phyloP scores from a whole-genome alignment of 2,888 invertebrate species.

The Anaspis maculata region DNA sequence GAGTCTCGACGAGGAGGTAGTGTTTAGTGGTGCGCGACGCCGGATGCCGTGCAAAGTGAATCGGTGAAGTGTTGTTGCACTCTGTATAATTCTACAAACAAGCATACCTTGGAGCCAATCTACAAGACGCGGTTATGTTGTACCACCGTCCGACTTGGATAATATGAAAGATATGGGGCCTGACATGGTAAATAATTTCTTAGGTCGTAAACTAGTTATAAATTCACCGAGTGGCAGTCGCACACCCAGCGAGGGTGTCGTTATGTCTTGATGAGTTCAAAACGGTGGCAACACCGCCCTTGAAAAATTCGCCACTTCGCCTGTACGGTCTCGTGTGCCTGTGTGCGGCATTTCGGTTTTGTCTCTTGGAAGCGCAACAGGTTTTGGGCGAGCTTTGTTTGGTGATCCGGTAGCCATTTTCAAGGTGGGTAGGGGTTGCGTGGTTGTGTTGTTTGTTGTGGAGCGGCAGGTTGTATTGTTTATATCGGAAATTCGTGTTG shows the following conservation, averaged over 20 bases:
- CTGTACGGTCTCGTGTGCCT: too few species aligned
- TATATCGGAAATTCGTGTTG: conserved; percentile 10
- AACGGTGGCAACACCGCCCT: too few species aligned
- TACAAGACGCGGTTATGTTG: conserved; percentile 22
- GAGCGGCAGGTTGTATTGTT: conserved; percentile 19
- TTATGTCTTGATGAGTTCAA: too few species aligned
- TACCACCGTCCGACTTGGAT: conserved; percentile 41
- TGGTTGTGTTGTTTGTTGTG: conserved; percentile 9
- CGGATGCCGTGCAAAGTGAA: conserved; percentile 40
- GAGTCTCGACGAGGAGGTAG: conserved; percentile 31
- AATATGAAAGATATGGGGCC: conserved; percentile 76
- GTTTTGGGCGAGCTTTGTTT: conserved; percentile 41
- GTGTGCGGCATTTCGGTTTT: neutral
- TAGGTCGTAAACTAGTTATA: too few species aligned
- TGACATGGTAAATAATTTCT: conserved; percentile 61
- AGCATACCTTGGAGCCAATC: too few species aligned
- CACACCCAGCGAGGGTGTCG: too few species aligned
- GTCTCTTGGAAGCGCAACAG: conserved; percentile 45
- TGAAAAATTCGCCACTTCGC: too few species aligned
- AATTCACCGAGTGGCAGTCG: too few species aligned
- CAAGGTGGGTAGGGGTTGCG: conserved; percentile 29
- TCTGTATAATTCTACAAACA: too few species aligned
- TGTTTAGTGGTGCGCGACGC: conserved; percentile 40
- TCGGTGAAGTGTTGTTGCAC: too few species aligned
- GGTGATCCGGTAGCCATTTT: conserved; percentile 55